Percentiles rank a stretch among this genome's conserved stretches.
Evolutionary conservation across 2,888 invertebrate genomes (phyloP).

Genomic region (Sabellastarte sp.): DNA sequence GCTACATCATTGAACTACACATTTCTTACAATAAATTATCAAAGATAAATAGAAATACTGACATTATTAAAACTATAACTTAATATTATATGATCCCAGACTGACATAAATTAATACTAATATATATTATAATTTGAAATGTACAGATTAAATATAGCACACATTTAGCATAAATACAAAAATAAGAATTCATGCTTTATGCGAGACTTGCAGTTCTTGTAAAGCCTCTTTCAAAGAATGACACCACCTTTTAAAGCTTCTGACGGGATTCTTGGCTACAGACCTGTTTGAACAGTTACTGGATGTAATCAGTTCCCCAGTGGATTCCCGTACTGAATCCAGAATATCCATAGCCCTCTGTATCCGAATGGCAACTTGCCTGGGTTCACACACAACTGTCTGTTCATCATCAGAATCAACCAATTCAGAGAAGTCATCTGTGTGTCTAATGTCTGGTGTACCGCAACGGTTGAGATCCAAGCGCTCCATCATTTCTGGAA

Average conservation of each 20-base stretch:
- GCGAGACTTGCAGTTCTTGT: background rate
- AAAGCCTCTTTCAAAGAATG: background rate
- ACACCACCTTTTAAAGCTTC: background rate
- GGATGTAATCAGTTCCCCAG: background rate
- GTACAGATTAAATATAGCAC: too few relatives aligned
- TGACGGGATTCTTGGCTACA: background rate
- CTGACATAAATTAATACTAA: too few relatives aligned
- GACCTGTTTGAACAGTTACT: background rate
- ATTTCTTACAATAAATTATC: too few relatives aligned
- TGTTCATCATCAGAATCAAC: background rate
- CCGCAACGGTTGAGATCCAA: background rate
- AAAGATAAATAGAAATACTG: too few relatives aligned
- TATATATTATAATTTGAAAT: too few relatives aligned
- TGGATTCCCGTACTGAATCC: background rate
- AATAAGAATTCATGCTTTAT: too few relatives aligned
- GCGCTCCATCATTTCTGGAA: background rate
- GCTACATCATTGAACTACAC: too few relatives aligned
- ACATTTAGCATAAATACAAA: too few relatives aligned
- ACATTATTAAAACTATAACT: too few relatives aligned
- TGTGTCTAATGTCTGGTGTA: background rate
- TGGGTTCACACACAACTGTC: background rate
- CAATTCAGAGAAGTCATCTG: background rate
- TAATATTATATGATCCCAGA: too few relatives aligned
- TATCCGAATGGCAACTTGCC: background rate
- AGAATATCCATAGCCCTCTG: background rate